Evolutionary conservation across 2,113 vertebrate species (phyloP).

Genomic region (Gallinago paraguaiae): DNA sequence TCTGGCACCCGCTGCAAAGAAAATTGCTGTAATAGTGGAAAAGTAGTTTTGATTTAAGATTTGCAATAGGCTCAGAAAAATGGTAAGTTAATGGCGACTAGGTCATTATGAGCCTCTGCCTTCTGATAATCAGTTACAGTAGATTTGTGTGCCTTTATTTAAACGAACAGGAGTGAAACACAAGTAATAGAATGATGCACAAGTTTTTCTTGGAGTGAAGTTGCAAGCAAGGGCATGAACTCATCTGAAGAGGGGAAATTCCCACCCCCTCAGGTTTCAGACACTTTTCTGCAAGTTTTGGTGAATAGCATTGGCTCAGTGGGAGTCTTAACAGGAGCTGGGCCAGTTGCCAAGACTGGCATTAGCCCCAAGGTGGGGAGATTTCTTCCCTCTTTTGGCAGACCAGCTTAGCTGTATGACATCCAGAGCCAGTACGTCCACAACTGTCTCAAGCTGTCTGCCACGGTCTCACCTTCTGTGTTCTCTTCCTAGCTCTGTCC

Average conservation of each 20-base stretch:
- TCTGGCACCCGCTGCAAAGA: background rate
- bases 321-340: background rate
- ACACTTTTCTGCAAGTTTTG: background rate
- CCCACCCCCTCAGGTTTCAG: background rate
- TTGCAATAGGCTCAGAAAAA: background rate
- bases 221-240: background rate
- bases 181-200: background rate
- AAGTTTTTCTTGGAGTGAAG: background rate
- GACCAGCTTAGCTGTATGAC: background rate
- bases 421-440: background rate
- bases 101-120: background rate
- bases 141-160: background rate
- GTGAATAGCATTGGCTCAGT: background rate
- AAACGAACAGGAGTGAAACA: background rate
- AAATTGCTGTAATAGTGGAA: background rate
- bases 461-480: background rate
- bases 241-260: background rate
- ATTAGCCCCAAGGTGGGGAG: rapidly evolving
- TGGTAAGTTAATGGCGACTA: background rate
- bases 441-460: background rate
- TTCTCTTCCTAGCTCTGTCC: background rate
- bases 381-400: background rate
- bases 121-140: background rate
- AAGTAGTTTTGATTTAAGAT: background rate
- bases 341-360: background rate